Evolutionary conservation across 2,113 vertebrate genomes (phyloP), one percentile per base, ranked within the genome.

Genomic region (Ophthalmolycus amberensis): DNA sequence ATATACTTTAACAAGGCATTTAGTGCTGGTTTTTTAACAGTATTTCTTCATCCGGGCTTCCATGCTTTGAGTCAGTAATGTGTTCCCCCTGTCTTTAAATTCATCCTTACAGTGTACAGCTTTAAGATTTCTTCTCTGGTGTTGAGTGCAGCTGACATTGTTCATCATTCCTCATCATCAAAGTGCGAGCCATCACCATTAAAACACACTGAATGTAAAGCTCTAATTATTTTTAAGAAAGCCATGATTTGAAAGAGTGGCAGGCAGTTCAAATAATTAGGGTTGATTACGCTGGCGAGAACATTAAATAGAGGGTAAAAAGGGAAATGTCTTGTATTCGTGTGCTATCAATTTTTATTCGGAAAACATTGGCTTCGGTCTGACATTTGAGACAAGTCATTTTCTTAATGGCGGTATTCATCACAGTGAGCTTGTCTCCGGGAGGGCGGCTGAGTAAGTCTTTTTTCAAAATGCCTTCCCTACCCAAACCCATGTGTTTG

Each of bases 321-420:
- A 84, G 56, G 75, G 85, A 89, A 84, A 76, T 78, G 83, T 77
- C 88, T 87, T 46, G 69, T 81, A 79, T 88, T 72, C 68, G 52
- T 62, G 68, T 85, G 88, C 87, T 87, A 88, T 92, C 85, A 92
- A 65, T 93, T 94, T 89, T 84, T 86, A 88, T 87, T 84, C 80
- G 40, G 9, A 88, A 89, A 92, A 89, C 85, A 91, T 73, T 84
- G 82, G 75, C 85, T 76, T 29, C 77, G 80, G 75, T 80, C 86
- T 92, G 90, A 94, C 92, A 92, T 93, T 94, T 91, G 75, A 92
- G 91, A 92, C 93, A 85, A 89, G 90, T 93, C 88, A 86, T 93
- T 93, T 92, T 86, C 90, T 77, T 89, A 92, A 92, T 94, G 86
- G 90, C 80, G 48, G 79, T 82, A 83, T 90, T 90, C 87, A 89